Base-by-base conservation (phyloP, 2,888 invertebrate genomes). In the Geotrupes spiniger region DNA sequence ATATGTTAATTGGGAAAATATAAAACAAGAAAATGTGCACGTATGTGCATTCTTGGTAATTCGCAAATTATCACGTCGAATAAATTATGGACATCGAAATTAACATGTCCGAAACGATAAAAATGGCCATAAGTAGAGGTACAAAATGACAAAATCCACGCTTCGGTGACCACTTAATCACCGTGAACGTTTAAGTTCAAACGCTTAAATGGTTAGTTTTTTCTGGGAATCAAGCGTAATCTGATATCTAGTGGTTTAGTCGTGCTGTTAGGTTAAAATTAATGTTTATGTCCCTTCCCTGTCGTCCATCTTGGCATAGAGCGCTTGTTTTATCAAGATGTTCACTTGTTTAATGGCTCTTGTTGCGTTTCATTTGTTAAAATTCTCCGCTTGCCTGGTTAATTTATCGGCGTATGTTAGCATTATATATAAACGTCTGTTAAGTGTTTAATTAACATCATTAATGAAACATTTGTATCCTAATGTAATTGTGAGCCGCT, bases 291-390 rank as follows among this genome's bases (percentile, higher is more conserved):
- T 67, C 66, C 61, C 58, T 61, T 59, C 61, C 63, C 63, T 66
- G 63, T 64, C 71, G 72, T 73, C 68, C 70, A 71, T 73, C 72
- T 72, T 70, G 65, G 63, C 66, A 59, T 63, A 62, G 63, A 64
- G 64, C 65, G 63, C 65, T 61, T 64, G 60, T 63, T 70, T 72
- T 73, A 73, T 72, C 73, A 73, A 73, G 73, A 73, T 73, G 73
- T 72, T 71, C 69, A 68, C 68, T 72, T 70, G 71, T 72, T 72
- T 72, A 73, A 72, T 72, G 70, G 70, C 62, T 61, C 67, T 66
- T 63, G 68, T 66, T 67, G 63, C 63, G 61, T 69, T 70, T 65
- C 66, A 68, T 69, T 68, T 68, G 65, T 65, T 61, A 54, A 50
- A 53, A 54, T 51, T 53, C 54, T 54, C 51, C 46, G 46, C 42